These are phyloP conservation scores for Pardosa pseudoannulata DNA, from an alignment of 2,888 invertebrate genomes.

Conservation along the genomic window DNA sequence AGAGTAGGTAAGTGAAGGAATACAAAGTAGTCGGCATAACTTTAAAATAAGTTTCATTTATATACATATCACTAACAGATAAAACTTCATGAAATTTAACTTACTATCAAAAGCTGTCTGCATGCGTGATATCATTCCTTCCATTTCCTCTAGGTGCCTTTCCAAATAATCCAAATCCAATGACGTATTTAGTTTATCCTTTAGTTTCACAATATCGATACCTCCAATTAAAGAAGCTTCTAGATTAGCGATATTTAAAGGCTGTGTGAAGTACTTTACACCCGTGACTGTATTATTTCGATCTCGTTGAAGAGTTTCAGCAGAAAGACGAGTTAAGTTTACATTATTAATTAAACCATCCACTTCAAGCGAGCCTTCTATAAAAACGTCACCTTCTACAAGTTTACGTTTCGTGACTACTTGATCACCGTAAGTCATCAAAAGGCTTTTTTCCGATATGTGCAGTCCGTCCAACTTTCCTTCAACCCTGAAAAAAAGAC, in stretches of 20 bases:
- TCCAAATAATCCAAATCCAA: constrained; percentile 17
- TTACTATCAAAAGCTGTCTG: constrained; percentile 47
- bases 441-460: constrained; percentile 47
- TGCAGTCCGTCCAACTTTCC: constrained; percentile 46
- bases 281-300: constrained; percentile 37
- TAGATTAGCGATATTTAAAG: constrained; percentile 24
- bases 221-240: constrained; percentile 53
- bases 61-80: too few relatives aligned
- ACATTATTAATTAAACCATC: constrained; percentile 51
- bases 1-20: too few relatives aligned
- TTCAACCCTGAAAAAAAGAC: constrained; percentile 55
- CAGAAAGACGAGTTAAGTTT: constrained; percentile 33
- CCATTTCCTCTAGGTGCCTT: constrained; percentile 32
- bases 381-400: constrained; percentile 34
- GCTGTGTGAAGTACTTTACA: constrained; percentile 37
- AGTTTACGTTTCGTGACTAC: constrained; percentile 48
- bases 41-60: too few relatives aligned
- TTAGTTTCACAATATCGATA: constrained; percentile 39
- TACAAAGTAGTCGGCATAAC: too few relatives aligned
- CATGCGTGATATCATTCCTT: constrained; percentile 26
- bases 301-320: constrained; percentile 39
- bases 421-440: constrained; percentile 64
- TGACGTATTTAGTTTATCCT: constrained; percentile 27
- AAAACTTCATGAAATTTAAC: too few relatives aligned
- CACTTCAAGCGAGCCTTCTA: constrained; percentile 28